phyloP scores from a whole-genome alignment of 2,797 vertebrate species.

The Neostethus bicornis region DNA sequence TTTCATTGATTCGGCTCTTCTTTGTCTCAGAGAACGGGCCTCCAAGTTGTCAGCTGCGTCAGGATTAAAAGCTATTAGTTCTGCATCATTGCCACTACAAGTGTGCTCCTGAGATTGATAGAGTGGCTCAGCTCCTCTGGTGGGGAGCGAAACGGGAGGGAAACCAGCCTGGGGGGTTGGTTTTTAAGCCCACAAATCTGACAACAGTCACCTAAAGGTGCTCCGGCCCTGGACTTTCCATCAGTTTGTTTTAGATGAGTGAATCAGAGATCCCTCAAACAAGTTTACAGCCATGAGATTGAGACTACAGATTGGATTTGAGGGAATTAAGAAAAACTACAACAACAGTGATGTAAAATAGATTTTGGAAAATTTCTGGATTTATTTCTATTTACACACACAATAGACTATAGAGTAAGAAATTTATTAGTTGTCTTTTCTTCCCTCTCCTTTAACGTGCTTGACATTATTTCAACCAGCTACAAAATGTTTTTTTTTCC shows the following conservation, averaged over 20 bases:
- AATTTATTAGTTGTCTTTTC: conserved; percentile 8
- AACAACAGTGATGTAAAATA: conserved; percentile 1
- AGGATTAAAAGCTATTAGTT: conserved; percentile 88
- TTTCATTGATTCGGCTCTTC: conserved; percentile 76
- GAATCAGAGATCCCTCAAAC: conserved; percentile 23
- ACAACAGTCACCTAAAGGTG: conserved; percentile 49
- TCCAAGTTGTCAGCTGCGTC: conserved; percentile 85
- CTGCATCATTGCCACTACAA: conserved; percentile 83
- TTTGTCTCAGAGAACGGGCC: conserved; percentile 78
- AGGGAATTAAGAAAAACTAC: neutral
- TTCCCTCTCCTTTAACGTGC: conserved; percentile 15
- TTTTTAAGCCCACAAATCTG: conserved; percentile 58
- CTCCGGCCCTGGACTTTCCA: conserved; percentile 29
- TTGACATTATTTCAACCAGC: conserved; percentile 2
- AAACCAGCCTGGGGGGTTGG: conserved; percentile 57
- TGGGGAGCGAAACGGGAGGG: conserved; percentile 59
- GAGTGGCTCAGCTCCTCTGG: conserved; percentile 72
- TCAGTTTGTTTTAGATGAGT: conserved; percentile 38
- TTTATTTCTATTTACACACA: too few species aligned
- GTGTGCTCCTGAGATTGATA: conserved; percentile 83
- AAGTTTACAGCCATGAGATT: conserved; percentile 28
- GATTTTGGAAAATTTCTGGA: neutral
- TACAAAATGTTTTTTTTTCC: conserved; percentile 14
- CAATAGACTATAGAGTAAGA: neutral
- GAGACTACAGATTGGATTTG: neutral